Conservation (phyloP, 2,888 invertebrate genomes). For the Xestia ashworthii region DNA sequence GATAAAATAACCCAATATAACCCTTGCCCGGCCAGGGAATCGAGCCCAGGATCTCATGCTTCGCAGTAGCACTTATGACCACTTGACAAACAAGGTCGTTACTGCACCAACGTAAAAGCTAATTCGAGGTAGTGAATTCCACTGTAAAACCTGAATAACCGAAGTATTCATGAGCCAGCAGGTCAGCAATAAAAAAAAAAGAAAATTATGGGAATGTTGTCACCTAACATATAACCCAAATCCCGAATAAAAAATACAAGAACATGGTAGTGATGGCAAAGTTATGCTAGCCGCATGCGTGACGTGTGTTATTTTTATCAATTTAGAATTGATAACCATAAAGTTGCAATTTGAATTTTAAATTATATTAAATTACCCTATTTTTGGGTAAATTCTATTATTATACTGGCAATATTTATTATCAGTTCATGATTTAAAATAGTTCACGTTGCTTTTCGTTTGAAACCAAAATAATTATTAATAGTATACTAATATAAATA, state of each 20-base stretch:
- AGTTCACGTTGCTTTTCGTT: neutral
- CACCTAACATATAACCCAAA: neutral
- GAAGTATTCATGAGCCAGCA: neutral
- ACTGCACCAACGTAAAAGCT: neutral
- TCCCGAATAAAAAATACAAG: neutral
- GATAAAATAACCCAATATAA: neutral
- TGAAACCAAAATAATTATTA: neutral
- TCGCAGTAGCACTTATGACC: neutral
- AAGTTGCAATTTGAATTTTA: neutral
- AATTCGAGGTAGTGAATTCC: neutral
- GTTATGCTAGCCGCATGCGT: neutral
- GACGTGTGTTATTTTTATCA: neutral
- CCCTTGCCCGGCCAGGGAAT: neutral
- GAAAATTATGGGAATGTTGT: neutral
- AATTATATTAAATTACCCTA: constrained; percentile 1
- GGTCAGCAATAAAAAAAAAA: neutral
- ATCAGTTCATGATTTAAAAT: neutral
- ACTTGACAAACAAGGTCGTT: too few relatives aligned
- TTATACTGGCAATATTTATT: constrained; percentile 9
- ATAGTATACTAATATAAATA: too few relatives aligned
- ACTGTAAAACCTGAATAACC: neutral
- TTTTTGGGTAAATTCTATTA: constrained; percentile 18
- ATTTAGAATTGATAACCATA: neutral
- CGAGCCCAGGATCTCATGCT: neutral
- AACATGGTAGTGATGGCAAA: neutral